Evolutionary conservation across 2,113 vertebrate species (phyloP), one percentile per base, ranked within the genome.

Genomic region (Leuciscus idus): DNA sequence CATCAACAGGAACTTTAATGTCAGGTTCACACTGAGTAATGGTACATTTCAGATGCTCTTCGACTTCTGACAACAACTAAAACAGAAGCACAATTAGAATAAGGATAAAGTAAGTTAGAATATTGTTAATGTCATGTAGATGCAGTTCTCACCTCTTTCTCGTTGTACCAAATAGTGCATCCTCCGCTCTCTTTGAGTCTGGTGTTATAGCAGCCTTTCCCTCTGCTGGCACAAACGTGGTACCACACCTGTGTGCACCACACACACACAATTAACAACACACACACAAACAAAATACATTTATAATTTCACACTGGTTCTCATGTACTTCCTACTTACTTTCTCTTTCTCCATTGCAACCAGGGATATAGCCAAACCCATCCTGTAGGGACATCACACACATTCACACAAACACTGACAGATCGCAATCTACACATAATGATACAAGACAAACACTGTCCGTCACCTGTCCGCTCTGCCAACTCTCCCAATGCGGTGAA

Each of bases 91-190:
- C 46, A 33, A 2, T 52, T 33, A 0, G 12, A 36, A 43, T 21
- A 6, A 55, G 48, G 8, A 33, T 30, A 43, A 4, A 43, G n/a
- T 4, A 12, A 50, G 46, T 19, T 13, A 0, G n/a, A 72, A 72
- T 72, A n/a, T 48, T 74, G 23, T 8, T 48, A 1, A 36, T 30
- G 55, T 23, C 30, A 62, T 23, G 13, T 4, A 15, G 26, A 57
- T 5, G 11, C n/a, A 13, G 7, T 4, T n/a, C 78, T 84, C 89
- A 97, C 97, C 96, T 97, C 96, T 92, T 96, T 96, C 90, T 99
- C 98, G 2, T 99, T 99, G 95, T 99, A 99, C 98, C 98, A 99
- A 90, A 99, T 99, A 86, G 98, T 99, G 88, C 98, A 99, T 28
- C 98, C 98, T 6, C 98, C 98, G 0, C 98, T 96, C 15, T 99